phyloP scores from a whole-genome alignment of 2,888 invertebrate species.

The Tachina lurida region DNA sequence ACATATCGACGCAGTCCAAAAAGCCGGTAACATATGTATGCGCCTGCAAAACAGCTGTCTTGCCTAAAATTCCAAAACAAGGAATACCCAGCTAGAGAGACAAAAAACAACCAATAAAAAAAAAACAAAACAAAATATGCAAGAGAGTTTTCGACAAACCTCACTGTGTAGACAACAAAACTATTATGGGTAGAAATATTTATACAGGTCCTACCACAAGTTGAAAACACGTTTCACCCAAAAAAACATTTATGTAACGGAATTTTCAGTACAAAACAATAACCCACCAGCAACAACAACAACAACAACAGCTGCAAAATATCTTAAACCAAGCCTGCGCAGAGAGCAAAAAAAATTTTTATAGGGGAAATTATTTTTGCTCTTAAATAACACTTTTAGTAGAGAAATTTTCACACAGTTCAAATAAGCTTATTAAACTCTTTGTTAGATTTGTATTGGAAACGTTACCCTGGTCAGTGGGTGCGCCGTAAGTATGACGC shows the following conservation, averaged over 20 bases:
- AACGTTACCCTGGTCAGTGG: constrained; percentile 76
- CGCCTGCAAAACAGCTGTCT: constrained; percentile 67
- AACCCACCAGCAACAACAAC: constrained; percentile 25
- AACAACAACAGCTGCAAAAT: background rate
- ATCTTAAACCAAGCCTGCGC: constrained; percentile 13
- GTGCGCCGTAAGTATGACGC: constrained; percentile 83
- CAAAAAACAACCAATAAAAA: background rate
- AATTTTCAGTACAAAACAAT: constrained; percentile 48
- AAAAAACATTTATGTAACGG: constrained; percentile 61
- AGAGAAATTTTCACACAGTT: background rate
- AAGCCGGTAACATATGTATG: constrained; percentile 76
- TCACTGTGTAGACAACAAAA: background rate
- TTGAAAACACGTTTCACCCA: constrained; percentile 66
- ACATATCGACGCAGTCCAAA: constrained; percentile 31
- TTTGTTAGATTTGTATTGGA: constrained; percentile 15
- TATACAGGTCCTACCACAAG: constrained; percentile 78
- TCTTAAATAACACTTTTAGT: constrained; percentile 19
- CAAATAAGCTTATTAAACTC: constrained; percentile 23
- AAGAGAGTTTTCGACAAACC: background rate
- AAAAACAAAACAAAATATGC: background rate
- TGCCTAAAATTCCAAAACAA: constrained; percentile 11
- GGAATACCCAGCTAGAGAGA: background rate
- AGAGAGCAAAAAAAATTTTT: background rate
- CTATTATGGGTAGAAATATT: background rate
- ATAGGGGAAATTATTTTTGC: constrained; percentile 42